A percentile compares a stretch with the other conserved stretches of the same genome.
Evolutionary conservation across 2,888 invertebrate species (phyloP).

Genomic region (Rhopalosiphum nymphaeae): DNA sequence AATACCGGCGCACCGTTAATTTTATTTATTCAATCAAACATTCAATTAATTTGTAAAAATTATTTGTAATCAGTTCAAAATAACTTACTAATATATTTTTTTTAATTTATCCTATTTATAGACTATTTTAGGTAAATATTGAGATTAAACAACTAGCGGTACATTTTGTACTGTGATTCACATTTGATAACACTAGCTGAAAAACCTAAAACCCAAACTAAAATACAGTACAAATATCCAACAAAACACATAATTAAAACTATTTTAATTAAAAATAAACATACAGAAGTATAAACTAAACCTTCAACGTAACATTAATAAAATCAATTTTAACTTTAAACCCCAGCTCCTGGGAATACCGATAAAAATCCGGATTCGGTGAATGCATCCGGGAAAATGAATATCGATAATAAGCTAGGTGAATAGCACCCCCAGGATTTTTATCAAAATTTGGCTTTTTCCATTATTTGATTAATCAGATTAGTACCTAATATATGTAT

Average conservation of each 20-base stretch:
- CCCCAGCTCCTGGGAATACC: not conserved
- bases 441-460: not conserved
- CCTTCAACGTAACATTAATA: not conserved
- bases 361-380: not conserved
- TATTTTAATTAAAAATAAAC: conserved; percentile 44
- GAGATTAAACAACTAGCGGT: not conserved
- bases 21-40: not conserved
- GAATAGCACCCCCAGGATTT: not conserved
- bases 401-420: not conserved
- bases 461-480: no score
- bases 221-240: not conserved
- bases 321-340: conserved; percentile 27
- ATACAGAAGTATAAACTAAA: not conserved
- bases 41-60: not conserved
- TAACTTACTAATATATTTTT: not conserved
- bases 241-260: not conserved
- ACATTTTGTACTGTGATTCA: not conserved
- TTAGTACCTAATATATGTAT: no score
- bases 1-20: not conserved
- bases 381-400: not conserved
- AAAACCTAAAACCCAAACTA: not conserved
- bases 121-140: not conserved
- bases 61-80: not conserved
- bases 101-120: not conserved
- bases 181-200: not conserved